Conservation (phyloP, 2,888 invertebrate species). For the Stenichneumon culpator region DNA sequence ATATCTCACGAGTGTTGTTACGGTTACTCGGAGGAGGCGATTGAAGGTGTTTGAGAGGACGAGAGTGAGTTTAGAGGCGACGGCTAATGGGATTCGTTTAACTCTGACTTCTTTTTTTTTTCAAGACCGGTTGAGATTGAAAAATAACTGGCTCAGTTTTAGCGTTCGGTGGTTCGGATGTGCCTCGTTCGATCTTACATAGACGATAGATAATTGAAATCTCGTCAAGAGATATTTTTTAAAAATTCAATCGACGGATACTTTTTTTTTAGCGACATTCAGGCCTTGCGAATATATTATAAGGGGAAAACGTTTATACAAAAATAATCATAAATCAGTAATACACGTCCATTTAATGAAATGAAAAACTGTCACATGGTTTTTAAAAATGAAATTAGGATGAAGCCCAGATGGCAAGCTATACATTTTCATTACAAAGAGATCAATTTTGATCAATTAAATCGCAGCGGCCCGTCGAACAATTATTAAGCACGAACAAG, state of each 20-base stretch:
- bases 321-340: neutral
- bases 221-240: neutral
- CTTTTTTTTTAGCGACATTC: neutral
- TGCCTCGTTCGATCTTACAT: no score
- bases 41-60: neutral
- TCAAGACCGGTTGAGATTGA: neutral
- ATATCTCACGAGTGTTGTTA: slow-evolving; percentile 17
- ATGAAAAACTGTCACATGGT: neutral
- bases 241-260: neutral
- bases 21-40: slow-evolving; percentile 3
- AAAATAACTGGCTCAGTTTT: neutral
- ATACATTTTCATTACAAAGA: neutral
- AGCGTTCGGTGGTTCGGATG: no score
- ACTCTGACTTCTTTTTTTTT: neutral
- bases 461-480: neutral
- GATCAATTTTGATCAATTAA: neutral
- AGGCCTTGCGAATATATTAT: no score
- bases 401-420: neutral
- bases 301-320: neutral
- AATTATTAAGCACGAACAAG: neutral
- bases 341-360: neutral
- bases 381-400: no score
- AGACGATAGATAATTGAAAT: neutral
- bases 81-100: neutral
- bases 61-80: neutral